A percentile compares a stretch with the other conserved stretches of the same genome.
These are phyloP conservation scores for Rattus norvegicus DNA, from an alignment of 2,113 vertebrate species.

Conservation along the genomic window GRCr8 NC_086030.1:37709501-37710000, in stretches of 20 bases:
- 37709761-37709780: background rate
- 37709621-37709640: background rate
- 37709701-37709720: no score
- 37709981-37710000: background rate
- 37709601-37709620: conserved; percentile 95
- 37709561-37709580: conserved; percentile 97
- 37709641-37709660: background rate
- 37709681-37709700: no score
- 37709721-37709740: no score
- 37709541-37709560: conserved; percentile 71
- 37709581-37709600: conserved; percentile 97
- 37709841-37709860: background rate
- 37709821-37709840: background rate
- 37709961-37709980: background rate
- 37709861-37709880: background rate
- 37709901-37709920: background rate
- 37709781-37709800: background rate
- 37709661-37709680: no score
- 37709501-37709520: background rate
- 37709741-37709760: no score
- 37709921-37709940: background rate
- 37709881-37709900: background rate
- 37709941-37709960: background rate
- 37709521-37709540: fast-evolving
- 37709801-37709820: background rate